Base-by-base conservation (phyloP, 2,113 vertebrate species). In the Pelodiscus sinensis region DNA sequence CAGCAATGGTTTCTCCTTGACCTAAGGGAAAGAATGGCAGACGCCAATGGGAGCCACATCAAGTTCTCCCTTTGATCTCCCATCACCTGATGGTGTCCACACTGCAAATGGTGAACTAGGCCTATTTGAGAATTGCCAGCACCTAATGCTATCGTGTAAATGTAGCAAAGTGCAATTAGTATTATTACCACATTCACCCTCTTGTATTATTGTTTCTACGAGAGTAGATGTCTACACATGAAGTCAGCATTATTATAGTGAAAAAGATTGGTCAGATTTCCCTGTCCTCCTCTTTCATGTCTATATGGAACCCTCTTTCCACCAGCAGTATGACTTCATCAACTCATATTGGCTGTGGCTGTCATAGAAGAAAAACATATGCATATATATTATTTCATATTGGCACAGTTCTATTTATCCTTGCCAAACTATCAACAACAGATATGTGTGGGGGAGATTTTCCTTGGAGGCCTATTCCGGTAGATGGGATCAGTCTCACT, bases 21-120 rank as follows among this genome's bases (percentile, higher is more conserved):
- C 90, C n/a, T 71, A 35, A 6, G 57, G 19, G 71, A 77, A 5
- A 0, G 0, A 14, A 25, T 31, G 22, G 6, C 22, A 90, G 65
- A 87, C 85, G 31, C 51, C 79, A 81, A 55, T 65, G 79, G 77
- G 15, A 84, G 15, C 18, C 27, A 5, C 2, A 14, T 9, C 52
- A 35, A 87, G 35, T 54, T 94, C 8, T 77, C 25, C 57, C 79
- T 56, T 86, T 44, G 82, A n/a, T 8, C 1, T 80, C 86, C 90
- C 18, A 19, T 35, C n/a, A n/a, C 82, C 89, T 55, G 60, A 18
- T 71, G 80, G 71, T 91, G 82, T 88, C 84, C 80, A 77, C 86
- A 24, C 22, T 85, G 57, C 4, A n/a, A 44, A n/a, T 0, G 0
- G 58, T 38, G 27, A 44, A 79, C 81, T 89, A 78, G 38, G 81